Conservation (phyloP, 2,113 vertebrate genomes). For the Danio rerio region DNA sequence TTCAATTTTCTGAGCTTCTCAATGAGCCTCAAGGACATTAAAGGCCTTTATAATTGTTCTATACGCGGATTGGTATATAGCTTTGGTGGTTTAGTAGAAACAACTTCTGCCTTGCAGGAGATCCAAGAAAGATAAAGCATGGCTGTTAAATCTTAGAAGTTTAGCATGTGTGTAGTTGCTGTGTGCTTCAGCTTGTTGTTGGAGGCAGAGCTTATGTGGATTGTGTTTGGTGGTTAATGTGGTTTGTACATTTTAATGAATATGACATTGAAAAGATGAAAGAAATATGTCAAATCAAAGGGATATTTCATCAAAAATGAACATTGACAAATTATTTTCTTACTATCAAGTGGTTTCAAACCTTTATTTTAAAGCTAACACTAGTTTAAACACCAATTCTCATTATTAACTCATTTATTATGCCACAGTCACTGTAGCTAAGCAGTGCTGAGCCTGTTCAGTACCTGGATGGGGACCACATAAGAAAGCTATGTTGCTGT, state of each 20-base stretch:
- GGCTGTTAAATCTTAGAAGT: background rate
- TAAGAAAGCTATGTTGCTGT: too few species aligned
- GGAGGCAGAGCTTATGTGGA: background rate
- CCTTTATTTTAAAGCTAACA: too few species aligned
- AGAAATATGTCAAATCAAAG: background rate
- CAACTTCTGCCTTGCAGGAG: conserved; percentile 9
- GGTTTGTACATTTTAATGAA: background rate
- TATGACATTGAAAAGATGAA: background rate
- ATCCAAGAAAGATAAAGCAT: background rate
- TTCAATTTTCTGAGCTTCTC: background rate
- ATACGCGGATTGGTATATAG: conserved; percentile 6
- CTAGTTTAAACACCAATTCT: too few species aligned
- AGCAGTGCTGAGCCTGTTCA: too few species aligned
- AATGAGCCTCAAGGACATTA: conserved; percentile 16
- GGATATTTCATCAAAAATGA: too few species aligned
- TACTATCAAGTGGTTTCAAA: too few species aligned
- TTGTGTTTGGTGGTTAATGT: background rate
- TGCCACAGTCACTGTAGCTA: too few species aligned
- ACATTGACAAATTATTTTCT: too few species aligned
- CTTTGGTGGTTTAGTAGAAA: background rate
- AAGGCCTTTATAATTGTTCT: conserved; percentile 15
- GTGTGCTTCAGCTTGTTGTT: background rate
- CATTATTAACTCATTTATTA: too few species aligned
- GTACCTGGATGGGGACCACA: too few species aligned
- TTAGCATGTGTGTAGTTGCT: conserved; percentile 6